A percentile compares a stretch with the other conserved stretches of the same genome.
phyloP scores from a whole-genome alignment of 2,113 vertebrate genomes.

The Fregata magnificens region DNA sequence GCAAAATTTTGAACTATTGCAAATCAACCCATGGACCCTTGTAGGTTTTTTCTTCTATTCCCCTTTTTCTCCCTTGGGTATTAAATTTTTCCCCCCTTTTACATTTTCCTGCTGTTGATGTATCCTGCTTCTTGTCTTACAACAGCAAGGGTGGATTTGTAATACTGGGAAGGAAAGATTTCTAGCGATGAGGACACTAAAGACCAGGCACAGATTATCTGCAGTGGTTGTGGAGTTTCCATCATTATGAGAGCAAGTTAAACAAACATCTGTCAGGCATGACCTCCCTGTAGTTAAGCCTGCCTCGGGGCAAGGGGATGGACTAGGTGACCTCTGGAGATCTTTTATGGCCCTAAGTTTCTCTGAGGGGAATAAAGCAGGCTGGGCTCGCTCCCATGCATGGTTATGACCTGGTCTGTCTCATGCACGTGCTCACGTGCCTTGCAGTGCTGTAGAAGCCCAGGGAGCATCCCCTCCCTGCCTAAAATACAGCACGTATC shows the following conservation, averaged over 20 bases:
- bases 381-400: fast-evolving
- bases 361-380: neutral
- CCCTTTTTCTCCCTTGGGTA: neutral
- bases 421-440: fast-evolving
- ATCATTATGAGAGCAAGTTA: neutral
- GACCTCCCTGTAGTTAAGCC: slow-evolving; percentile 2
- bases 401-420: neutral
- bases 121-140: neutral
- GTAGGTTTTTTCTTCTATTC: neutral
- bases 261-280: slow-evolving; percentile 9
- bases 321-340: neutral
- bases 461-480: neutral
- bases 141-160: neutral
- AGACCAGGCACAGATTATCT: neutral
- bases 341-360: neutral
- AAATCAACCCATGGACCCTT: neutral
- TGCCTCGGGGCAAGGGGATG: neutral
- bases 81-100: neutral
- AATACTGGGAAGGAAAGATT: neutral
- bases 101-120: neutral
- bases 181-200: neutral
- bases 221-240: neutral
- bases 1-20: neutral
- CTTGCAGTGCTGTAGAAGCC: neutral
- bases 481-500: neutral